These are phyloP conservation scores for Zoanthus sansibaricus DNA, from an alignment of 92 coral and sea anemone genomes.

Conservation along the genomic window DNA sequence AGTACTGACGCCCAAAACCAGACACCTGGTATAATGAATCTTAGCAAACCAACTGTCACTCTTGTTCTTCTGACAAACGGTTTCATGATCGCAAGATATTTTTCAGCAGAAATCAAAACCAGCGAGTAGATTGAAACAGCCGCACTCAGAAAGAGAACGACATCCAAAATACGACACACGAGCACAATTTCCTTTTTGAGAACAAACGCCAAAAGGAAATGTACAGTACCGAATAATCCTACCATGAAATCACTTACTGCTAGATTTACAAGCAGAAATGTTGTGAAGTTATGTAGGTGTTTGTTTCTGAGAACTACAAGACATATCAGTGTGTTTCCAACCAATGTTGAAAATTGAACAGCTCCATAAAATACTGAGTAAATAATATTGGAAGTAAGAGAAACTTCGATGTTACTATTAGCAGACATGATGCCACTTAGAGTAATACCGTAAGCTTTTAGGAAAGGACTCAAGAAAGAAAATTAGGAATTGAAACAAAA, in stretches of 20 bases:
- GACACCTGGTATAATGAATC: constrained; percentile 55
- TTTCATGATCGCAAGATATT: constrained; percentile 67
- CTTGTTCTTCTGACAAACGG: constrained; percentile 61
- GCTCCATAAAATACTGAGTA: constrained; percentile 53
- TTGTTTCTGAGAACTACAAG: constrained; percentile 62
- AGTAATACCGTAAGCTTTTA: no score
- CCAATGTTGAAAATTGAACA: constrained; percentile 59
- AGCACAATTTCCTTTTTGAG: background rate
- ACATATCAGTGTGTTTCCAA: constrained; percentile 72
- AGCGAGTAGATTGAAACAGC: constrained; percentile 71
- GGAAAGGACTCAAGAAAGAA: constrained; percentile 44
- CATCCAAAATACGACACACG: constrained; percentile 61
- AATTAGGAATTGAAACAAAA: constrained; percentile 29
- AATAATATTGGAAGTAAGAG: background rate
- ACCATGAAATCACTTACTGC: constrained; percentile 70
- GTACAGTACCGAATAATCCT: constrained; percentile 65
- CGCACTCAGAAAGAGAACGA: constrained; percentile 61
- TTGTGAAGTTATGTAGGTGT: constrained; percentile 67
- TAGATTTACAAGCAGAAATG: constrained; percentile 68
- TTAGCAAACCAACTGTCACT: constrained; percentile 52
- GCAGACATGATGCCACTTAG: no score
- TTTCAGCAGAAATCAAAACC: constrained; percentile 62
- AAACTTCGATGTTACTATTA: background rate
- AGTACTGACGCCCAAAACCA: constrained; percentile 60
- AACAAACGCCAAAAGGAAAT: constrained; percentile 54